Base-by-base conservation (phyloP, 2,888 invertebrate species). In the Piscicola geometra region DNA sequence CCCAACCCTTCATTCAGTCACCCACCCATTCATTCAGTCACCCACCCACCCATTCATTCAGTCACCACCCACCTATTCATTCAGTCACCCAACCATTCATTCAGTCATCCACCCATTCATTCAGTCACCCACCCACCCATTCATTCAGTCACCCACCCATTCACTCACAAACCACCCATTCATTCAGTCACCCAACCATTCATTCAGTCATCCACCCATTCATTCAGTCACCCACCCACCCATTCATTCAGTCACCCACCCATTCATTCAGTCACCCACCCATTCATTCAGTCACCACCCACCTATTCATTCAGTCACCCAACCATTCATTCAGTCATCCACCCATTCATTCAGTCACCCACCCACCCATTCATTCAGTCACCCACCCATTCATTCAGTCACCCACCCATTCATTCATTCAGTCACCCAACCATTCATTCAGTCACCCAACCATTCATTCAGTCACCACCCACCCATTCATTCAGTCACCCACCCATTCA, bases 11-110 rank as follows among this genome's bases (percentile, higher is more conserved):
- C 67, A 67, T 25, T 30, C 30, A 9, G 12, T 67, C 35, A 33
- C 30, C 9, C 67, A 32, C 30, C 21, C 32, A 25, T 33, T 30
- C n/a, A 67, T 67, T 30, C 35, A 41, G 3, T 56, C 60, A 25
- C n/a, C 60, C 25, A 56, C n/a, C n/a, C n/a, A 56, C n/a, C 12
- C 60, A 56, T 56, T 56, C 5, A 56, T 56, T 21, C 60, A 56
- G 9, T 5, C n/a, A n/a, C n/a, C n/a, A 56, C n/a, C n/a, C 60
- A 56, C n/a, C n/a, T 5, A 56, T 25, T n/a, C n/a, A 56, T 56
- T n/a, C 60, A 15, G 9, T 25, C 60, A 56, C n/a, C 25, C 60
- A 56, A 18, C 25, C n/a, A 56, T 25, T 9, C 21, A 56, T 56
- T 56, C 60, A 56, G 9, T 5, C 60, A 25, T 56, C 60, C n/a